These are phyloP conservation scores for Diarsia dahlii DNA, from an alignment of 2,888 invertebrate species.

Conservation along the genomic window DNA sequence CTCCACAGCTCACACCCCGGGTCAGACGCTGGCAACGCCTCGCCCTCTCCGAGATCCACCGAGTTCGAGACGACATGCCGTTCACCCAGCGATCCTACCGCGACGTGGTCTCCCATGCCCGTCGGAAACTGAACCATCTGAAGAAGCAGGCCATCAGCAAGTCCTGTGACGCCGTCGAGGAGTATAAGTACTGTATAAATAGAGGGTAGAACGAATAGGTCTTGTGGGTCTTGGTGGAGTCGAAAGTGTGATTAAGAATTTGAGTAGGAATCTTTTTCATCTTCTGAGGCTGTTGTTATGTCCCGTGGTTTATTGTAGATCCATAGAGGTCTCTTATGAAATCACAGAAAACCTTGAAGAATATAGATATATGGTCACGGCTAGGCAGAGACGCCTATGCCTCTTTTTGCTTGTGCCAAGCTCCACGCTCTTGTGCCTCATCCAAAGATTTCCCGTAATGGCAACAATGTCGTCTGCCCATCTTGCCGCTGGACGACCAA, in stretches of 20 bases:
- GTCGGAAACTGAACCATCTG: slow-evolving; percentile 78
- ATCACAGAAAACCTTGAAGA: background rate
- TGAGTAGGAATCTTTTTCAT: too few relatives aligned
- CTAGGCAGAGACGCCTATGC: too few relatives aligned
- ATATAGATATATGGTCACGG: background rate
- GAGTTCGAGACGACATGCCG: slow-evolving; percentile 82
- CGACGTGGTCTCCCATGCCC: slow-evolving; percentile 81
- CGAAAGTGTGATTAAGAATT: background rate
- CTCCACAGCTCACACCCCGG: slow-evolving; percentile 75
- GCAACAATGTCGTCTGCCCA: too few relatives aligned
- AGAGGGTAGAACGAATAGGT: slow-evolving; percentile 20
- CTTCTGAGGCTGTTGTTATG: background rate
- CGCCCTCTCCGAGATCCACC: slow-evolving; percentile 80
- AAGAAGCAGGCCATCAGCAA: slow-evolving; percentile 71
- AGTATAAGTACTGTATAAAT: slow-evolving; percentile 72
- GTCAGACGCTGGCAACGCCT: slow-evolving; percentile 83
- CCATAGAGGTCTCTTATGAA: background rate
- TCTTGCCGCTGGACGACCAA: too few relatives aligned
- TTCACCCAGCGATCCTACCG: slow-evolving; percentile 80
- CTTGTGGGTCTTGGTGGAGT: slow-evolving; percentile 23
- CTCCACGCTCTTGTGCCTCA: too few relatives aligned
- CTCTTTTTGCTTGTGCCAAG: too few relatives aligned
- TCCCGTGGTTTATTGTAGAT: background rate
- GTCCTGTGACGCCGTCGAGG: slow-evolving; percentile 68
- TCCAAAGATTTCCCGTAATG: too few relatives aligned